A percentile compares a stretch with the other conserved stretches of the same genome.
Conservation (phyloP, 2,113 vertebrate genomes). For the Phainopepla nitens region DNA sequence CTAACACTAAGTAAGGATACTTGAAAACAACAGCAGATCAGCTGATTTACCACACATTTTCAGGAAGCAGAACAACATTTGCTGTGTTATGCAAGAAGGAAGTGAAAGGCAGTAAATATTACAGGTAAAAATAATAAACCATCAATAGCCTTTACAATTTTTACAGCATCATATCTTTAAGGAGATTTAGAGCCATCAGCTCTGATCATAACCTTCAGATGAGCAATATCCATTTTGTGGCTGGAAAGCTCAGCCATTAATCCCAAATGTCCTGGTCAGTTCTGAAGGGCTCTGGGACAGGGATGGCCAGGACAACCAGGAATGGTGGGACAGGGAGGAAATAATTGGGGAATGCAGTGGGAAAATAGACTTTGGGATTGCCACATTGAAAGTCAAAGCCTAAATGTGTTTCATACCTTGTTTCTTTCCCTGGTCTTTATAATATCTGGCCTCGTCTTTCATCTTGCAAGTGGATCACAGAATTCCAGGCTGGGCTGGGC, state of each 20-base stretch:
- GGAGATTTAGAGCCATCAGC: neutral
- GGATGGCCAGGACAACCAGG: rapidly evolving
- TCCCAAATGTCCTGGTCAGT: neutral
- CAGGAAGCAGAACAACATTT: neutral
- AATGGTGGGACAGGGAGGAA: neutral
- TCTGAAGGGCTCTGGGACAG: neutral
- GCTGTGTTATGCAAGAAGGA: neutral
- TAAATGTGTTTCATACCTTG: neutral
- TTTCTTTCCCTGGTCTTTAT: neutral
- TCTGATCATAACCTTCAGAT: neutral
- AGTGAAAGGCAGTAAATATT: conserved; percentile 16
- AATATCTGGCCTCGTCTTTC: neutral
- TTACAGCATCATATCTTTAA: neutral
- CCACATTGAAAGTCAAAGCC: neutral
- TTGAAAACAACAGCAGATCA: neutral
- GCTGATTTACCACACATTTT: neutral
- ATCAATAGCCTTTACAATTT: neutral
- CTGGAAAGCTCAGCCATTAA: neutral
- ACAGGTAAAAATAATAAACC: neutral
- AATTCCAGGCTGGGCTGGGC: neutral
- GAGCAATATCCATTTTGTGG: neutral
- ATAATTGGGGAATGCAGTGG: neutral
- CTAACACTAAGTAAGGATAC: neutral
- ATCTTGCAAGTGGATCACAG: neutral
- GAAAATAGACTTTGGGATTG: neutral